phyloP scores from a whole-genome alignment of 2,888 invertebrate genomes.

The Ctena decussata region DNA sequence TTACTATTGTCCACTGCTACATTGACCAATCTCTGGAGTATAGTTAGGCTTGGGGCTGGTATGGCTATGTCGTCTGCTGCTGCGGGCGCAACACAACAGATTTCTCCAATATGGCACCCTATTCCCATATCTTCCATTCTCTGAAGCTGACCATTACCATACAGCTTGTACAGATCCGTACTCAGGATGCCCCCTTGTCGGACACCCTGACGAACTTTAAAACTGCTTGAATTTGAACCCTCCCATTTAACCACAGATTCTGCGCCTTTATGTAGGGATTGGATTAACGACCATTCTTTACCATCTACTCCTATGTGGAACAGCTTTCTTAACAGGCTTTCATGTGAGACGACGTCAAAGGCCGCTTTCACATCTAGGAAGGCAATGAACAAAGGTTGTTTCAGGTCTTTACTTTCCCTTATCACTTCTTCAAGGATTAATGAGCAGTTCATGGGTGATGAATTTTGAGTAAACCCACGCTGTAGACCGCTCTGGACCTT shows the following conservation, averaged over 20 bases:
- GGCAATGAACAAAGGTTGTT: not conserved
- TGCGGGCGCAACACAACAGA: not conserved
- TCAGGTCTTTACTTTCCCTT: not conserved
- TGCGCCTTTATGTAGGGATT: not conserved
- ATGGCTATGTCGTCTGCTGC: not conserved
- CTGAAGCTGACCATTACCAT: constrained; percentile 19
- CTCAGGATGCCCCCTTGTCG: no score
- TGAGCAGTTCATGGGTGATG: not conserved
- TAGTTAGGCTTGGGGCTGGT: not conserved
- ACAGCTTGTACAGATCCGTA: not conserved
- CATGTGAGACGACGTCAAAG: not conserved
- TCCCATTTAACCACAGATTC: not conserved
- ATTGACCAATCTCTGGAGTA: not conserved
- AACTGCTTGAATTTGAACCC: not conserved
- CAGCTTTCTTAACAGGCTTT: not conserved
- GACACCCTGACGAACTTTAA: not conserved
- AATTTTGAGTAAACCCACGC: not conserved
- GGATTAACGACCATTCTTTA: not conserved
- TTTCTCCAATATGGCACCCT: not conserved
- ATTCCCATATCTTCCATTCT: not conserved
- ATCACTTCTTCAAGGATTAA: not conserved
- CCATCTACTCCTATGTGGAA: not conserved
- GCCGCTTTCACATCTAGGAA: not conserved
- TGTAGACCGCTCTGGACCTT: not conserved
- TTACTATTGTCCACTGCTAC: not conserved